Conservation (phyloP, 2,888 invertebrate species). For the Volucella bombylans region DNA sequence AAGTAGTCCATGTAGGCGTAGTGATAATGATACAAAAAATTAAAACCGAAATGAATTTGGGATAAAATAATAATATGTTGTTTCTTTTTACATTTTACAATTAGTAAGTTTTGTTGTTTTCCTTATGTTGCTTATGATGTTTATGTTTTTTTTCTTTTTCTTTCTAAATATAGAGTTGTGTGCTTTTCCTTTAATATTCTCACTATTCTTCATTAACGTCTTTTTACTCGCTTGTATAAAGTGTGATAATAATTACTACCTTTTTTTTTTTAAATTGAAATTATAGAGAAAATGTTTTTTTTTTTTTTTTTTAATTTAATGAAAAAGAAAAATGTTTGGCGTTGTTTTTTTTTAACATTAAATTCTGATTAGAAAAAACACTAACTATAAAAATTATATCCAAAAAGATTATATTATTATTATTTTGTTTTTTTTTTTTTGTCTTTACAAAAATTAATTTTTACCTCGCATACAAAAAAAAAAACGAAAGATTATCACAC, state of each 20-base stretch:
- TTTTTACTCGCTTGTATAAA: slow-evolving; percentile 39
- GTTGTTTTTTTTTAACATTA: slow-evolving; percentile 47
- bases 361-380: slow-evolving; percentile 73
- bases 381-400: slow-evolving; percentile 73
- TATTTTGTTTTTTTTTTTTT: slow-evolving; percentile 76
- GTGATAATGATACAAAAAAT: slow-evolving; percentile 26
- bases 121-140: slow-evolving; percentile 59
- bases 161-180: slow-evolving; percentile 62
- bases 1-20: slow-evolving; percentile 33
- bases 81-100: slow-evolving; percentile 40
- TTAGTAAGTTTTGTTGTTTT: slow-evolving; percentile 55
- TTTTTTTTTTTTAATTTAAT: slow-evolving; percentile 40
- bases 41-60: slow-evolving; percentile 69
- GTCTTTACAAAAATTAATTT: slow-evolving; percentile 75
- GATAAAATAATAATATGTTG: slow-evolving; percentile 52
- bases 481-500: slow-evolving; percentile 81
- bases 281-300: slow-evolving; percentile 58
- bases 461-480: slow-evolving; percentile 71
- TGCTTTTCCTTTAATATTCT: slow-evolving; percentile 67
- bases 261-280: slow-evolving; percentile 42
- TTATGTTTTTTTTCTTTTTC: slow-evolving; percentile 24
- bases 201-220: slow-evolving; percentile 29
- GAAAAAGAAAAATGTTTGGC: slow-evolving; percentile 66
- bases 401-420: slow-evolving; percentile 67
- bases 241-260: slow-evolving; percentile 72